phyloP scores from a whole-genome alignment of 1,140 invertebrate species.

The Drosophila willistoni region DNA sequence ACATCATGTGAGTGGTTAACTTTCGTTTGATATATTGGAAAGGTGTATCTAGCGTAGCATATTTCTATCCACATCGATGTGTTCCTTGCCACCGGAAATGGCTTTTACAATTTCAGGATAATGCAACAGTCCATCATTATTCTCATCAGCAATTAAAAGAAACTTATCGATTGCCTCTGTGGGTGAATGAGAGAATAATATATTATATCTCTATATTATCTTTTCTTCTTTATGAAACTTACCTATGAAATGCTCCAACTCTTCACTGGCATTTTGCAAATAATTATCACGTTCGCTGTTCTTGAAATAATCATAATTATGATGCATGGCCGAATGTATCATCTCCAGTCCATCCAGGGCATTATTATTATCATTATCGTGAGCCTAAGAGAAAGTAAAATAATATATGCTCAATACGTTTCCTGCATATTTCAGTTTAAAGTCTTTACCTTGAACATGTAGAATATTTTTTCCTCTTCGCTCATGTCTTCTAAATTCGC shows the following conservation, averaged over 20 bases:
- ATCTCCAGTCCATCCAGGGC: conserved; percentile 91
- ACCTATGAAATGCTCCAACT: conserved; percentile 80
- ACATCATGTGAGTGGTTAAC: conserved; percentile 15
- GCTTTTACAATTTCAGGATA: conserved; percentile 89
- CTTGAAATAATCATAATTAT: conserved; percentile 75
- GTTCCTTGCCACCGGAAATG: conserved; percentile 68
- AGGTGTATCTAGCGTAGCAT: conserved; percentile 45
- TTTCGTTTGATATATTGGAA: neutral
- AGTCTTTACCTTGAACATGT: conserved; percentile 84
- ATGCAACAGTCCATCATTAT: conserved; percentile 91
- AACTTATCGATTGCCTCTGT: conserved; percentile 91
- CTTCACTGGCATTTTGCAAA: conserved; percentile 71
- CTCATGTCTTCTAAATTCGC: conserved; percentile 85
- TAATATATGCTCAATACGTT: no score
- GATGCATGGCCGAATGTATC: conserved; percentile 86
- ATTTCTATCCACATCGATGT: conserved; percentile 52
- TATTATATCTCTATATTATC: neutral
- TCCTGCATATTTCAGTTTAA: no score
- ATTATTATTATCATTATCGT: conserved; percentile 87
- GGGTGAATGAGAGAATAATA: conserved; percentile 33
- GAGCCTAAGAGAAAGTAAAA: conserved; percentile 83
- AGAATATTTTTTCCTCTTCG: conserved; percentile 88
- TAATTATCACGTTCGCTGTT: conserved; percentile 67
- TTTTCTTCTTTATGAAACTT: neutral
- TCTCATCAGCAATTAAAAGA: conserved; percentile 89